phyloP scores from a whole-genome alignment of 2,113 vertebrate species.

The Sialia sialis region DNA sequence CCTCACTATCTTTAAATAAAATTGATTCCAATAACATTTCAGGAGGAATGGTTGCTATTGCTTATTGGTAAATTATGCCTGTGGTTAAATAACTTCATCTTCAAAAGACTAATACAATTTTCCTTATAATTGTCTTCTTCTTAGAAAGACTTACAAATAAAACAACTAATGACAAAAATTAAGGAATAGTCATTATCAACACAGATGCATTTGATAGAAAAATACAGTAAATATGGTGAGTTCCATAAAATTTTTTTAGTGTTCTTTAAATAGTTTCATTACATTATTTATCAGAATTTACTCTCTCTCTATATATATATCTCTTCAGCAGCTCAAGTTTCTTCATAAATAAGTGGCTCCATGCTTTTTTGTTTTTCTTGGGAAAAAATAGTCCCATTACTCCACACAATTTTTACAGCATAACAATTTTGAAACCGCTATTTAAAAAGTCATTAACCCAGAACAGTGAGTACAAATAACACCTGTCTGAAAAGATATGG shows the following conservation, averaged over 20 bases:
- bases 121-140: neutral
- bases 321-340: neutral
- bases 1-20: neutral
- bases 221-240: neutral
- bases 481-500: neutral
- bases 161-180: neutral
- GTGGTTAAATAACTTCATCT: neutral
- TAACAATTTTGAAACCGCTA: conserved; percentile 1
- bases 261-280: neutral
- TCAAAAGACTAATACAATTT: neutral
- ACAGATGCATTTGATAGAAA: neutral
- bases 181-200: neutral
- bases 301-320: neutral
- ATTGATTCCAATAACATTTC: neutral
- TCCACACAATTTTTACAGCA: neutral
- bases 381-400: neutral
- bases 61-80: neutral
- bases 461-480: neutral
- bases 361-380: neutral
- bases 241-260: neutral
- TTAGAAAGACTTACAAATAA: neutral
- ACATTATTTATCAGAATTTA: neutral
- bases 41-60: neutral
- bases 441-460: conserved; percentile 28
- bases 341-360: neutral